These are phyloP conservation scores for Ganaspis brasiliensis DNA, from an alignment of 2,888 invertebrate genomes.

Conservation along the genomic window DNA sequence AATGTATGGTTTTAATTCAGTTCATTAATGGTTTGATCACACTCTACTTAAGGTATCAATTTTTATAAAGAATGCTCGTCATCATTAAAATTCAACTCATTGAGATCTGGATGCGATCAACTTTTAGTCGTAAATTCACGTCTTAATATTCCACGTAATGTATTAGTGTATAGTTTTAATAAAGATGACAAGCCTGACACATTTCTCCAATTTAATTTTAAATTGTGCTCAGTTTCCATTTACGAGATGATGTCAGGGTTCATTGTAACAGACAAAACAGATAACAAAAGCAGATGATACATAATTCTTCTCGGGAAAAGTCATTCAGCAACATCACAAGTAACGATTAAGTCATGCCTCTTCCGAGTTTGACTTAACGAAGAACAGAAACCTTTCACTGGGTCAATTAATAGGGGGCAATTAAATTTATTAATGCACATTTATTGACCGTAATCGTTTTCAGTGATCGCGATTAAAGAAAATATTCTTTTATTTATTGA, in stretches of 20 bases:
- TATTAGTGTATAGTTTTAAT: not conserved
- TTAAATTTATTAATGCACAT: constrained; percentile 24
- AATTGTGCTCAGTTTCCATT: constrained; percentile 11
- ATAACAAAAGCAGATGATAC: constrained; percentile 23
- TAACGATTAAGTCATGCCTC: constrained; percentile 24
- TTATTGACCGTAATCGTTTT: constrained; percentile 22
- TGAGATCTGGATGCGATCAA: constrained; percentile 17
- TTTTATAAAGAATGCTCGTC: too few species aligned
- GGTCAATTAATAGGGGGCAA: constrained; percentile 27
- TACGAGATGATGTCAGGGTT: constrained; percentile 20
- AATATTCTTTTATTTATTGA: constrained; percentile 9
- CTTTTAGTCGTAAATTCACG: not conserved
- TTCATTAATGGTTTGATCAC: not conserved
- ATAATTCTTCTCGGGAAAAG: constrained; percentile 19
- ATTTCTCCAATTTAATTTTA: constrained; percentile 38
- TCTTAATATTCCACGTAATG: not conserved
- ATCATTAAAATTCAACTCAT: constrained; percentile 2
- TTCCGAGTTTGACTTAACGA: not conserved
- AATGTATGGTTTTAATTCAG: too few species aligned
- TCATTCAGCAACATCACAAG: not conserved
- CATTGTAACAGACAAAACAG: not conserved
- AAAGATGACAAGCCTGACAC: constrained; percentile 2
- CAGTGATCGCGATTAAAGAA: not conserved
- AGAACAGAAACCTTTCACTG: constrained; percentile 32
- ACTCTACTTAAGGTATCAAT: not conserved